Conservation (phyloP, 2,113 vertebrate species). For the Coptodon bakossiorum region DNA sequence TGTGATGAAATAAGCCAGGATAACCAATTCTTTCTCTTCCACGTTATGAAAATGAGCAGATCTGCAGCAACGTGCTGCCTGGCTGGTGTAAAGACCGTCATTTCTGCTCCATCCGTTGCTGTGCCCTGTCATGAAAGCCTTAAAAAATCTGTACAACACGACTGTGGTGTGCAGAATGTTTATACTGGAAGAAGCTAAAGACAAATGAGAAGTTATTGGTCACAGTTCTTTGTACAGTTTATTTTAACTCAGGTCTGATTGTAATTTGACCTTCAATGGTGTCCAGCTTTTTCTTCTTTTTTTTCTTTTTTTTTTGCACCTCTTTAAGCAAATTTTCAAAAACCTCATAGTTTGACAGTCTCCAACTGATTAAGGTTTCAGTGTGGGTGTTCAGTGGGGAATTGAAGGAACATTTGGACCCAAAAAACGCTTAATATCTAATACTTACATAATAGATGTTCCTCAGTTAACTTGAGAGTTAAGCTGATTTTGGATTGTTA, state of each 20-base stretch:
- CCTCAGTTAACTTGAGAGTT: background rate
- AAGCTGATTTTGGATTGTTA: background rate
- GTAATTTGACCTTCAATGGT: rapidly evolving
- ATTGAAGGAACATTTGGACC: background rate
- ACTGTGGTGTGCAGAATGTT: background rate
- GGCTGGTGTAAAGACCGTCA: background rate
- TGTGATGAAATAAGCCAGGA: slow-evolving; percentile 26
- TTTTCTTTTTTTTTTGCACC: background rate
- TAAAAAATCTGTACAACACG: background rate
- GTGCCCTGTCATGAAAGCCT: background rate
- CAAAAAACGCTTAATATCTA: background rate
- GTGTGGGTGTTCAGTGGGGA: background rate
- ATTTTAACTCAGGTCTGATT: background rate
- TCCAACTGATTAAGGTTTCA: background rate
- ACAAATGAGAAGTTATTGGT: background rate
- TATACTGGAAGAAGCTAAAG: background rate
- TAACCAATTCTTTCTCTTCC: slow-evolving; percentile 16
- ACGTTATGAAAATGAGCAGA: slow-evolving; percentile 23
- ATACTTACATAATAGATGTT: background rate
- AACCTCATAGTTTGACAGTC: background rate
- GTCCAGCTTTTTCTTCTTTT: background rate
- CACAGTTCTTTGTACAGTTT: background rate
- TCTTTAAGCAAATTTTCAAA: background rate
- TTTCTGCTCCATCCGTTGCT: background rate
- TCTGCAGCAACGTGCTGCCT: background rate